These are phyloP conservation scores for Cyaniris semiargus DNA, from an alignment of 2,888 invertebrate species.

Conservation along the genomic window DNA sequence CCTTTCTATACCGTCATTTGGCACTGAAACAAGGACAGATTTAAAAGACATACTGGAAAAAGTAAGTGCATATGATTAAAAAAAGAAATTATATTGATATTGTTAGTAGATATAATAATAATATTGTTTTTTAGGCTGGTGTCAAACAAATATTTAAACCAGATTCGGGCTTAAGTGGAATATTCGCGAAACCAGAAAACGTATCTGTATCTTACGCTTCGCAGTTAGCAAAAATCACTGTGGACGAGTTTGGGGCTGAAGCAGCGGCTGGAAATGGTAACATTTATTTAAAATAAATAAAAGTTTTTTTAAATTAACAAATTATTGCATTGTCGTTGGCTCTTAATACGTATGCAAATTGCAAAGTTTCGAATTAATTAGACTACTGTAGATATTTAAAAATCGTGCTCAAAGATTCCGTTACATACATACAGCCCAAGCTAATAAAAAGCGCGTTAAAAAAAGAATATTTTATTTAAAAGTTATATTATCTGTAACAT, in stretches of 20 bases:
- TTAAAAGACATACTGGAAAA: conserved; percentile 32
- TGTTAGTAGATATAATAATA: too few relatives aligned
- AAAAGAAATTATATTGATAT: too few relatives aligned
- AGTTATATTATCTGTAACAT: too few relatives aligned
- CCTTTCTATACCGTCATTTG: conserved; percentile 36
- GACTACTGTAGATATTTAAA: too few relatives aligned
- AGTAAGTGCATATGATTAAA: background rate
- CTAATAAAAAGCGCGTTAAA: too few relatives aligned
- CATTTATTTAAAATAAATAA: background rate
- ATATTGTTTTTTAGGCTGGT: conserved; percentile 44
- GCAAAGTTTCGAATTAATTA: too few relatives aligned
- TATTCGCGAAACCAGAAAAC: conserved; percentile 45
- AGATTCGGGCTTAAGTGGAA: conserved; percentile 46
- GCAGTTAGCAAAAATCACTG: conserved; percentile 53
- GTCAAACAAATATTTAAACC: conserved; percentile 47
- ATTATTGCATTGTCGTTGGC: too few relatives aligned
- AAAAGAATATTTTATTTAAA: too few relatives aligned
- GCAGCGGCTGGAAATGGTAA: conserved; percentile 62
- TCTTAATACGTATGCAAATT: too few relatives aligned
- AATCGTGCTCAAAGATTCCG: too few relatives aligned
- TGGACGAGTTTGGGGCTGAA: conserved; percentile 58
- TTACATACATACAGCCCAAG: too few relatives aligned
- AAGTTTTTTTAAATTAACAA: too few relatives aligned
- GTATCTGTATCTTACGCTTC: conserved; percentile 47
- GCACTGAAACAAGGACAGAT: conserved; percentile 34